Evolutionary conservation across 37 sponge, comb jelly and placozoan genomes (phyloP).

Genomic region (Crambe crambe): DNA sequence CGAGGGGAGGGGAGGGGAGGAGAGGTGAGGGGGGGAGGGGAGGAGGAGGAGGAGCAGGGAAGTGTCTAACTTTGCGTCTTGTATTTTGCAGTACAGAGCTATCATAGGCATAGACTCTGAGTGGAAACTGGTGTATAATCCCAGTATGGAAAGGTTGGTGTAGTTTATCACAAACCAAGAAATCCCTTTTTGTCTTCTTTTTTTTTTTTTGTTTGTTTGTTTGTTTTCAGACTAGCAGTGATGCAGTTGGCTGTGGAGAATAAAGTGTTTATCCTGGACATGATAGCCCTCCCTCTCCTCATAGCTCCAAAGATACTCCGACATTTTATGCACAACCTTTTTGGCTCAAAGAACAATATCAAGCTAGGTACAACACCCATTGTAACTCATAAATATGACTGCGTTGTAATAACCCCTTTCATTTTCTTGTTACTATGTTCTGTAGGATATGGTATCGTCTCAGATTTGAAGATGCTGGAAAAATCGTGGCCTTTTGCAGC

Average conservation of each 20-base stretch:
- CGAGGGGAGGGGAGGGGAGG: neutral
- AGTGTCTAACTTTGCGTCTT: neutral
- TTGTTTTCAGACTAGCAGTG: slow-evolving; percentile 58
- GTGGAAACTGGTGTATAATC: slow-evolving; percentile 72
- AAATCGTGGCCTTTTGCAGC: slow-evolving; percentile 64
- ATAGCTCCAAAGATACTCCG: slow-evolving; percentile 36
- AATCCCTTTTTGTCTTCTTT: no score
- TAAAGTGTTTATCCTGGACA: slow-evolving; percentile 71
- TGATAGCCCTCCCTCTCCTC: slow-evolving; percentile 31
- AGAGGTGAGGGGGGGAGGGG: neutral
- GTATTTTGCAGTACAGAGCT: slow-evolving; percentile 24
- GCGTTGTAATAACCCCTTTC: no score
- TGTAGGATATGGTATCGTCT: slow-evolving; percentile 61
- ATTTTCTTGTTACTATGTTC: no score
- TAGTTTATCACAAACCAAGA: neutral
- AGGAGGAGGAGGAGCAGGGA: neutral
- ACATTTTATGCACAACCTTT: slow-evolving; percentile 37
- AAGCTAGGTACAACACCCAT: slow-evolving; percentile 67
- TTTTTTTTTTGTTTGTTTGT: neutral
- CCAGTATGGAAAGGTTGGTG: slow-evolving; percentile 52
- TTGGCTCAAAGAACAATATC: slow-evolving; percentile 31
- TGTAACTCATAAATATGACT: no score
- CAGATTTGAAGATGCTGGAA: slow-evolving; percentile 70
- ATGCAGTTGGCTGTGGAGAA: slow-evolving; percentile 71
- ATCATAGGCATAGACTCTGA: slow-evolving; percentile 78